Evolutionary conservation across 2,797 vertebrate genomes (phyloP).

Genomic region (Alectoris magna): DNA sequence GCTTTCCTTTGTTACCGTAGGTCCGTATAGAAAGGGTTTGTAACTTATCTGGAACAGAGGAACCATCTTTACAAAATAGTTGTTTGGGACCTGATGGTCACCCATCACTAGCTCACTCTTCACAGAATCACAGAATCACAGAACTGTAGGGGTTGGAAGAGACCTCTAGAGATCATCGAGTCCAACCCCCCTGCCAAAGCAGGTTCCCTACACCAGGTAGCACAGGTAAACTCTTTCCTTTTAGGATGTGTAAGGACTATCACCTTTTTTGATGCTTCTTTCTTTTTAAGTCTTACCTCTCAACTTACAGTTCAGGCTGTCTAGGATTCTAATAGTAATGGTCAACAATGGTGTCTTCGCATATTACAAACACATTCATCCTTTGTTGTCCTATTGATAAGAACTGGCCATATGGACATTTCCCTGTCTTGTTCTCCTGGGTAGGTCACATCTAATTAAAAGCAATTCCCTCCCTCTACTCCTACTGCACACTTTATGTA

Average conservation of each 20-base stretch:
- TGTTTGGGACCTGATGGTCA: background rate
- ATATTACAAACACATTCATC: slow-evolving; percentile 21
- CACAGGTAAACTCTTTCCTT: background rate
- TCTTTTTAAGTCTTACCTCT: background rate
- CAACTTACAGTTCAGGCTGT: background rate
- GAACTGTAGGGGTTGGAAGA: too few species aligned
- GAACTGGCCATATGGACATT: slow-evolving; percentile 71
- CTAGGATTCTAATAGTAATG: slow-evolving; percentile 30
- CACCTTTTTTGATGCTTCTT: background rate
- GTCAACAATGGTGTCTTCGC: background rate
- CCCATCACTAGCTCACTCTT: background rate
- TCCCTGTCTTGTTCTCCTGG: slow-evolving; percentile 39
- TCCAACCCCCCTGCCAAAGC: too few species aligned
- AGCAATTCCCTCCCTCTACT: slow-evolving; percentile 62
- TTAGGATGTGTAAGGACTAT: background rate
- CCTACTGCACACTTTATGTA: slow-evolving; percentile 33
- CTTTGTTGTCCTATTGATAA: slow-evolving; percentile 62
- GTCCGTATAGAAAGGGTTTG: background rate
- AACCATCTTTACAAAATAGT: background rate
- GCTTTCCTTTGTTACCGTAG: background rate
- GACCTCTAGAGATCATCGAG: too few species aligned
- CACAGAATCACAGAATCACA: too few species aligned
- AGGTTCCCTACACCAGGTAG: too few species aligned
- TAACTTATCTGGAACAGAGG: background rate
- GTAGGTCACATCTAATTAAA: slow-evolving; percentile 75